Conservation (phyloP, 2,797 vertebrate genomes). For the Cryptoprocta ferox region DNA sequence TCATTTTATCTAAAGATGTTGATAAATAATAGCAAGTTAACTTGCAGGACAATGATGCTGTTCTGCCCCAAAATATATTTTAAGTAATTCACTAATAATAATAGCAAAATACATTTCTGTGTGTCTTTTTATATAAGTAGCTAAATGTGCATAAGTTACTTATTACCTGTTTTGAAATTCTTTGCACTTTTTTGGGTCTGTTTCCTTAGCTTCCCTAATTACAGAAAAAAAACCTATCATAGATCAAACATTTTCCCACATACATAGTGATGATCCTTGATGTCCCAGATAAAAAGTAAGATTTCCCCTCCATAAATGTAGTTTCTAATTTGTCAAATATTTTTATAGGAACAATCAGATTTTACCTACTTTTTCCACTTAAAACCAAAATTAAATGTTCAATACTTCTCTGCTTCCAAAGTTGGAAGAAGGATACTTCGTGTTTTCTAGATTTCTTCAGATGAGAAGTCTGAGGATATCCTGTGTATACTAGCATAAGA, state of each 20-base stretch:
- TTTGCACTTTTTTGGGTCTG: not conserved
- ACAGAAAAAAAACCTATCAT: conserved; percentile 20
- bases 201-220: conserved; percentile 1
- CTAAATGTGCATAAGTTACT: not conserved
- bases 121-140: not conserved
- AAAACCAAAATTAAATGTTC: not conserved
- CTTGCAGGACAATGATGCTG: not conserved
- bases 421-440: not conserved
- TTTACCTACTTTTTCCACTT: not conserved
- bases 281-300: not conserved
- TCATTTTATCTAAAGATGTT: conserved; percentile 41
- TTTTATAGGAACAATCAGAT: not conserved
- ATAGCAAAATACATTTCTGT: not conserved
- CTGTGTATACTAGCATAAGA: not conserved
- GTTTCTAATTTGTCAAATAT: conserved; percentile 39
- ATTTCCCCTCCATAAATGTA: not conserved
- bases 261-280: not conserved
- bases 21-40: not conserved
- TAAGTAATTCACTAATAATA: conserved; percentile 3
- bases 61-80: not conserved
- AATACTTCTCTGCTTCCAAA: not conserved
- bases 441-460: conserved; percentile 31
- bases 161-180: conserved; percentile 1
- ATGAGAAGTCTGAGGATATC: not conserved
- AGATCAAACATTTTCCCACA: not conserved